Evolutionary conservation across 2,888 invertebrate genomes (phyloP).

Genomic region (Acrobasis consociella): DNA sequence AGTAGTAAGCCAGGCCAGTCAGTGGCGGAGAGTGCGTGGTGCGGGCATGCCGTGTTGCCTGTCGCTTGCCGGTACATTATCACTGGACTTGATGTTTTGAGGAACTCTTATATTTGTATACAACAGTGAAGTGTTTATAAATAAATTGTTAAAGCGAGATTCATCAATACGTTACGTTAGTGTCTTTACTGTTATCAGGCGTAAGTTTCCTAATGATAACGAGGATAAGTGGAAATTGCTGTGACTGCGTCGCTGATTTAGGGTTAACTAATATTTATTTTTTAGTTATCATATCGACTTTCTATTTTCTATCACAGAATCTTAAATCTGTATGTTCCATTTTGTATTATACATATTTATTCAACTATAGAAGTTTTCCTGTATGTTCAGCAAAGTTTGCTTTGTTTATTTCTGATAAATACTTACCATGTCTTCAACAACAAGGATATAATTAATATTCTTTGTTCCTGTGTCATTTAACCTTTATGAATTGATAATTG

Average conservation of each 20-base stretch:
- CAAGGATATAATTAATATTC: slow-evolving; percentile 27
- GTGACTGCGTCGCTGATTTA: slow-evolving; percentile 64
- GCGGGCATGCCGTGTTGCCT: slow-evolving; percentile 52
- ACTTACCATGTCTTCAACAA: neutral
- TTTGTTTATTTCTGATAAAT: neutral
- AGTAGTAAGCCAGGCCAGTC: slow-evolving; percentile 42
- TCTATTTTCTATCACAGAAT: neutral
- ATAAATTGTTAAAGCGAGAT: slow-evolving; percentile 31
- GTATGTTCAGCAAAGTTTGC: neutral
- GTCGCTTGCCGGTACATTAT: slow-evolving; percentile 37
- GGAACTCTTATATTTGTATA: slow-evolving; percentile 30
- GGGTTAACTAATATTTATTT: slow-evolving; percentile 43
- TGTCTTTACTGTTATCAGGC: slow-evolving; percentile 44
- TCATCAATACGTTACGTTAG: slow-evolving; percentile 36
- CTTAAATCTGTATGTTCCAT: neutral
- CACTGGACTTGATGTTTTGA: slow-evolving; percentile 42
- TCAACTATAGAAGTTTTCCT: neutral
- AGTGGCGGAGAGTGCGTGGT: slow-evolving; percentile 64
- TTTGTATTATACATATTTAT: neutral
- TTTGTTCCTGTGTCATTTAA: slow-evolving; percentile 33
- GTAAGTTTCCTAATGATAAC: slow-evolving; percentile 69
- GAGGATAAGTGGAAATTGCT: slow-evolving; percentile 70
- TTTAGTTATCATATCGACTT: slow-evolving; percentile 21
- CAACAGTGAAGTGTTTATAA: slow-evolving; percentile 37
- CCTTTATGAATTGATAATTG: slow-evolving; percentile 35